Evolutionary conservation across 2,888 invertebrate species (phyloP).

Genomic region (Adelognathus sp.): DNA sequence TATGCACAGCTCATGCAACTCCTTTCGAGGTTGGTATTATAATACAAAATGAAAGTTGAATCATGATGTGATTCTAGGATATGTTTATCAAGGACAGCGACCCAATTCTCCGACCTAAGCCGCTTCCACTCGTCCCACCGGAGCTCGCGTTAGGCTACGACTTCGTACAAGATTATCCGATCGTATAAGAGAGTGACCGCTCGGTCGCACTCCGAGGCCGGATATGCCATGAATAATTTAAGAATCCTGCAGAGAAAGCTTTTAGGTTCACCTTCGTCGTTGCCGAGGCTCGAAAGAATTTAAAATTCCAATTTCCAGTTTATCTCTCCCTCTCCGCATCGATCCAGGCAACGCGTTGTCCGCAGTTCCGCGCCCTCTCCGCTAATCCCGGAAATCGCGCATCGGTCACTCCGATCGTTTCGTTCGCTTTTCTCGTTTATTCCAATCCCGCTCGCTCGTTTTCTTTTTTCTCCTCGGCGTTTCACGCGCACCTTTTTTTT

Average conservation of each 20-base stretch:
- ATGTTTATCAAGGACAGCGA: too few species aligned
- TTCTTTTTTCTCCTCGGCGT: conserved; percentile 6
- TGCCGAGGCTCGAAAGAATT: conserved; percentile 60
- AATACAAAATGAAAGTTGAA: too few species aligned
- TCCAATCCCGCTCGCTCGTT: not conserved
- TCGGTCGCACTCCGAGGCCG: not conserved
- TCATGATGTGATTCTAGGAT: too few species aligned
- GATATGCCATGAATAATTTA: conserved; percentile 75
- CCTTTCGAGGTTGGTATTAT: too few species aligned
- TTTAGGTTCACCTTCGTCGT: conserved; percentile 69
- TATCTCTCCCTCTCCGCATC: conserved; percentile 61
- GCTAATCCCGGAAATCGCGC: conserved; percentile 47
- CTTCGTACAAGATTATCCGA: conserved; percentile 38
- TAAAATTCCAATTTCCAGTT: conserved; percentile 74
- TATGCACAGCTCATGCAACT: too few species aligned
- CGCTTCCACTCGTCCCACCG: too few species aligned
- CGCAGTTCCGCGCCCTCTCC: not conserved
- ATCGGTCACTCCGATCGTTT: conserved; percentile 42
- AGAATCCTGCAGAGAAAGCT: conserved; percentile 68
- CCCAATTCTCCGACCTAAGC: too few species aligned
- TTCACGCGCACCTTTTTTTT: conserved; percentile 41
- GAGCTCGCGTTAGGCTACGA: not conserved
- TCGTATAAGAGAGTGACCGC: conserved; percentile 21
- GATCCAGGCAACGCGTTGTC: conserved; percentile 12
- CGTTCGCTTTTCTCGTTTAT: conserved; percentile 22